Conservation (phyloP, 2,888 invertebrate species). For the Heliconius ethilla region DNA sequence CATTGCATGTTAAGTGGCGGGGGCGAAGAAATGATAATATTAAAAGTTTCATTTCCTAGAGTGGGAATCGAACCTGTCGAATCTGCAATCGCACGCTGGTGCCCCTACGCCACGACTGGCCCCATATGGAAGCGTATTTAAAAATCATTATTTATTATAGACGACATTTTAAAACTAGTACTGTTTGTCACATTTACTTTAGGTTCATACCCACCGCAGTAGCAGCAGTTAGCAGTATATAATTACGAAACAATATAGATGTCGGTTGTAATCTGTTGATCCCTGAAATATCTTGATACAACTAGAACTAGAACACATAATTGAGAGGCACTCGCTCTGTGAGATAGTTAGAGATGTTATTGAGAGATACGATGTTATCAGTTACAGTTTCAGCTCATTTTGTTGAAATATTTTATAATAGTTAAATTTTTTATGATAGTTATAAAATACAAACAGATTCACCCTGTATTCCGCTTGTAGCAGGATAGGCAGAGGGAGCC, state of each 20-base stretch:
- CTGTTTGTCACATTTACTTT: too few relatives aligned
- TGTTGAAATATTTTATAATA: not conserved
- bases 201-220: not conserved
- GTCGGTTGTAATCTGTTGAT: slow-evolving; percentile 32
- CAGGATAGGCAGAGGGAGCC: too few relatives aligned
- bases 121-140: not conserved
- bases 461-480: not conserved
- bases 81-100: too few relatives aligned
- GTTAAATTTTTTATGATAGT: not conserved
- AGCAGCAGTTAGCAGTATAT: not conserved
- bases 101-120: too few relatives aligned
- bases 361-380: not conserved
- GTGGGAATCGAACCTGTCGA: too few relatives aligned
- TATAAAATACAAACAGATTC: not conserved
- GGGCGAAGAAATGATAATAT: too few relatives aligned
- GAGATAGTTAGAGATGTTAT: not conserved
- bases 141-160: not conserved
- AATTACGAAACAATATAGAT: slow-evolving; percentile 19
- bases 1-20: too few relatives aligned
- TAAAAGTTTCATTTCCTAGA: too few relatives aligned
- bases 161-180: too few relatives aligned
- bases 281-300: slow-evolving; percentile 36
- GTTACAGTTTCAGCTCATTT: not conserved
- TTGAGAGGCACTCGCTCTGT: not conserved
- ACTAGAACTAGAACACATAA: slow-evolving; percentile 35